A percentile compares a stretch with the other conserved stretches of the same genome.
phyloP scores from a whole-genome alignment of 2,888 invertebrate genomes.

The Anthrax anthrax region DNA sequence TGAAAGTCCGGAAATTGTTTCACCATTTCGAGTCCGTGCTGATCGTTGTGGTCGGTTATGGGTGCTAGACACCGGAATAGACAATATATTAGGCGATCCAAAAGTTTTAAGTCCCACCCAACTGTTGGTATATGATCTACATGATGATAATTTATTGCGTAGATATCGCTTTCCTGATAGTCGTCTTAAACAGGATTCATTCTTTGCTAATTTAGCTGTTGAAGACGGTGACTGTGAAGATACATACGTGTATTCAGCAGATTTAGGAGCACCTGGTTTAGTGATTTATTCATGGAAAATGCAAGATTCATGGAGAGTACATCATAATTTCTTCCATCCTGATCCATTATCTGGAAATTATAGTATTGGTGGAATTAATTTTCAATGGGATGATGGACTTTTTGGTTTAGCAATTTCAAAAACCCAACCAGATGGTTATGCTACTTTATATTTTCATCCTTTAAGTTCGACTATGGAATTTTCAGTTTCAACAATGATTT shows the following conservation, averaged over 20 bases:
- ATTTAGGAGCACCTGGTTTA: constrained; percentile 51
- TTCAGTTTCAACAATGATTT: constrained; percentile 51
- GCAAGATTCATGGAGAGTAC: constrained; percentile 58
- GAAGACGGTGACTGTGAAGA: constrained; percentile 61
- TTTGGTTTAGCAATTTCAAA: constrained; percentile 59
- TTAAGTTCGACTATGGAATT: constrained; percentile 65
- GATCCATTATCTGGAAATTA: constrained; percentile 60
- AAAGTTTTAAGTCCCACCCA: constrained; percentile 42
- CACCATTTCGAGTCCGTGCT: constrained; percentile 56
- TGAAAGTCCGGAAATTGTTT: constrained; percentile 50
- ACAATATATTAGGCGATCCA: constrained; percentile 40
- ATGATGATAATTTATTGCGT: constrained; percentile 55
- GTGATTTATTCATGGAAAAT: constrained; percentile 63
- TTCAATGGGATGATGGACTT: constrained; percentile 64
- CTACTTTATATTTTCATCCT: constrained; percentile 66
- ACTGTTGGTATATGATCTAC: constrained; percentile 56
- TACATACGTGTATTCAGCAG: constrained; percentile 57
- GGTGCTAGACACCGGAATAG: constrained; percentile 62
- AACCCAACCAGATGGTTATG: constrained; percentile 47
- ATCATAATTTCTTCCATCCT: constrained; percentile 53
- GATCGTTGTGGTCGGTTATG: constrained; percentile 65
- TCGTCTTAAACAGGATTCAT: constrained; percentile 51
- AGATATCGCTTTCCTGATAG: constrained; percentile 48
- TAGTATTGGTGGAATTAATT: constrained; percentile 51
- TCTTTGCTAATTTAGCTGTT: constrained; percentile 62